Evolutionary conservation across 2,113 vertebrate genomes (phyloP).

Genomic region (Ahaetulla prasina): DNA sequence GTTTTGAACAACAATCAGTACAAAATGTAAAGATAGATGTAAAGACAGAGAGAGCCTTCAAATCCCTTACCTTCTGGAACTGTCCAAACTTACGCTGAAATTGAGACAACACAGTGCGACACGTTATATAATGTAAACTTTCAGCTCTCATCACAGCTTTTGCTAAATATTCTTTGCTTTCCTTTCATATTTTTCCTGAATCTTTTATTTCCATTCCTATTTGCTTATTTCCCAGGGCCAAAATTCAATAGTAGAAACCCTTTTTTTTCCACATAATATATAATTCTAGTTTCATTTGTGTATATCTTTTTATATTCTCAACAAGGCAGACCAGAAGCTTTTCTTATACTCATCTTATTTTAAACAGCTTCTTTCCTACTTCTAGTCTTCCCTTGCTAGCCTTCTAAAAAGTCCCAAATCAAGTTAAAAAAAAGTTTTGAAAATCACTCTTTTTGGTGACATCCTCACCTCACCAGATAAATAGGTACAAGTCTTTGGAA

Average conservation of each 20-base stretch:
- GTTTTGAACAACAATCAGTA: neutral
- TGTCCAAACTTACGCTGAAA: neutral
- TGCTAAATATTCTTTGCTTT: neutral
- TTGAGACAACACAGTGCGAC: neutral
- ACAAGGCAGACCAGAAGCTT: neutral
- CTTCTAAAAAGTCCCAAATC: neutral
- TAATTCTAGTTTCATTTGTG: neutral
- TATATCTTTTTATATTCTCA: neutral
- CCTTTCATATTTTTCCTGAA: neutral
- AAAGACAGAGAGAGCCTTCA: neutral
- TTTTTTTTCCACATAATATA: neutral
- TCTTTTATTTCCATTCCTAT: neutral
- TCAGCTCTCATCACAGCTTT: neutral
- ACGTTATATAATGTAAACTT: neutral
- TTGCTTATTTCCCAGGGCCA: neutral
- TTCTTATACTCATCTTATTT: neutral
- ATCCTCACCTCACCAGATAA: neutral
- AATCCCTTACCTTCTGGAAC: neutral
- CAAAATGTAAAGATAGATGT: neutral
- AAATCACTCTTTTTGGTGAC: neutral
- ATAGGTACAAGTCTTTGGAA: neutral
- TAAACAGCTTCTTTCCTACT: neutral
- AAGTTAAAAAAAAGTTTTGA: neutral
- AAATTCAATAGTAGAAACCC: neutral
- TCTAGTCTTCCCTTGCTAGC: neutral